phyloP scores from a whole-genome alignment of 92 coral and sea anemone genomes.

The Chrysogorgia sp. region DNA sequence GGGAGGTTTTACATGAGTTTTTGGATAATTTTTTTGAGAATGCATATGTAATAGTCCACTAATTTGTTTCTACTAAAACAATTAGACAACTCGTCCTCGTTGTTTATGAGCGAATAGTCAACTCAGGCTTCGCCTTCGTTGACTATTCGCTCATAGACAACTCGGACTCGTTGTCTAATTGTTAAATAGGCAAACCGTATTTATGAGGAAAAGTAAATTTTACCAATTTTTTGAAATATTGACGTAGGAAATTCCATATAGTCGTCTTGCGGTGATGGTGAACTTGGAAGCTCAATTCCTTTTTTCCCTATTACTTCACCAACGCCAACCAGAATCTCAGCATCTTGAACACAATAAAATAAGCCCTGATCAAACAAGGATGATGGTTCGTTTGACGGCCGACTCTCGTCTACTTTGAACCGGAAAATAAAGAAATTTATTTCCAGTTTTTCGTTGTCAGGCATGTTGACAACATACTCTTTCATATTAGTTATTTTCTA shows the following conservation, averaged over 20 bases:
- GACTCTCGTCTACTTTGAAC: neutral
- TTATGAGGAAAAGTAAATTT: neutral
- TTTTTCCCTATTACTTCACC: neutral
- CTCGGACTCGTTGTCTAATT: too few species aligned
- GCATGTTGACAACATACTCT: too few species aligned
- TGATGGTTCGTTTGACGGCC: neutral
- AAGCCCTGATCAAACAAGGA: neutral
- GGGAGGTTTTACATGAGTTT: too few species aligned
- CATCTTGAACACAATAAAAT: constrained; percentile 14
- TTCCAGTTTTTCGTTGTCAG: too few species aligned
- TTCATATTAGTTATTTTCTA: too few species aligned
- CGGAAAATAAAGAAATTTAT: neutral
- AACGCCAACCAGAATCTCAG: constrained; percentile 12
- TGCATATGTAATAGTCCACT: neutral
- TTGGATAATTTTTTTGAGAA: too few species aligned
- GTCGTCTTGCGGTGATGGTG: constrained; percentile 4
- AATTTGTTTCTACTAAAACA: too few species aligned
- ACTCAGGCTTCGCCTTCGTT: too few species aligned
- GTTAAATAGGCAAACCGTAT: too few species aligned
- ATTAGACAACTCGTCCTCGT: too few species aligned
- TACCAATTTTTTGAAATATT: constrained; percentile 8
- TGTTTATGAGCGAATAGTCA: too few species aligned
- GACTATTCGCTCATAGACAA: too few species aligned
- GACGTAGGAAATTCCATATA: constrained; percentile 10
- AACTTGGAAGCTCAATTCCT: constrained; percentile 8